phyloP scores from a whole-genome alignment of 2,888 invertebrate genomes.

The Campoletis raptor region DNA sequence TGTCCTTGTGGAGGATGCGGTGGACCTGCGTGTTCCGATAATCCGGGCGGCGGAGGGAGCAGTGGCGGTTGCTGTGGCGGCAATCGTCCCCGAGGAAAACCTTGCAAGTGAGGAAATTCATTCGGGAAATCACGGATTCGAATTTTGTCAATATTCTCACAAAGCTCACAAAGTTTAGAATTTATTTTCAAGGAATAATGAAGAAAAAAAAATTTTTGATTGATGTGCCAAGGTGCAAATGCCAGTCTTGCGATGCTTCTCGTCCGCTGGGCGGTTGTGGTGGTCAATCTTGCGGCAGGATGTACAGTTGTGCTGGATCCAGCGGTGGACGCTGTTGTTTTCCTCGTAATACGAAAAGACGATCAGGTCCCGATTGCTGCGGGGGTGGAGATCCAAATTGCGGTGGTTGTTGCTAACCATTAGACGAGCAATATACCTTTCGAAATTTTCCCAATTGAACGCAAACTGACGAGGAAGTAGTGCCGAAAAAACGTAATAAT shows the following conservation, averaged over 20 bases:
- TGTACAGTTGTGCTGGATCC: constrained; percentile 73
- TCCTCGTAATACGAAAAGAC: constrained; percentile 73
- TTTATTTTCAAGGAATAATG: too few species aligned
- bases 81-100: constrained; percentile 57
- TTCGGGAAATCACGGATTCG: not conserved
- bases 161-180: not conserved
- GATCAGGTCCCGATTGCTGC: constrained; percentile 73
- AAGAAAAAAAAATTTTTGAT: not conserved
- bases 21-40: constrained; percentile 68
- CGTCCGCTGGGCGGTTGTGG: constrained; percentile 71
- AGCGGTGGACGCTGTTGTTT: constrained; percentile 72
- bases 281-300: constrained; percentile 73
- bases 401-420: constrained; percentile 66
- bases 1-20: constrained; percentile 73
- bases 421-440: not conserved
- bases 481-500: not conserved
- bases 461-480: not conserved
- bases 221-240: constrained; percentile 69
- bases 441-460: not conserved
- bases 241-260: constrained; percentile 69
- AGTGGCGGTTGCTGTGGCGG: constrained; percentile 68
- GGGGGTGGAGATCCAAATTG: constrained; percentile 66
- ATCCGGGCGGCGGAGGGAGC: constrained; percentile 52
- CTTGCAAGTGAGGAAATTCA: constrained; percentile 68
- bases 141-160: not conserved